Conservation (phyloP, 2,888 invertebrate species). For the Barypeithes pellucidus region DNA sequence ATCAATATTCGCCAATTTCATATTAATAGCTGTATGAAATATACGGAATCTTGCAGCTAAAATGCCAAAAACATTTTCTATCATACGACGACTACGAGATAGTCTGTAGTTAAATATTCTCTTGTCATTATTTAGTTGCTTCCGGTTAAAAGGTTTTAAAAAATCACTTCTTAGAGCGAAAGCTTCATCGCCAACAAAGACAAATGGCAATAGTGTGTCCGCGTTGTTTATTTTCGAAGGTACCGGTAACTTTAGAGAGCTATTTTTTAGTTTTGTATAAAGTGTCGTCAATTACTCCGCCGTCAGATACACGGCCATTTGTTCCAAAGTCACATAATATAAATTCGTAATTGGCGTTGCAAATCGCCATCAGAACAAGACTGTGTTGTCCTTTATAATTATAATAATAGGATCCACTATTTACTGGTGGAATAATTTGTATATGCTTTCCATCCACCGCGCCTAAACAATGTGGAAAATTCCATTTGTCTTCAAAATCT, state of each 20-base stretch:
- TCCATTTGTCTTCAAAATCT: conserved; percentile 31
- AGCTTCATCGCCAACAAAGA: conserved; percentile 49
- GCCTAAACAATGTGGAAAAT: conserved; percentile 36
- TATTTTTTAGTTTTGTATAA: conserved; percentile 26
- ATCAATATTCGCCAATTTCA: conserved; percentile 19
- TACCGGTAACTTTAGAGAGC: conserved; percentile 32
- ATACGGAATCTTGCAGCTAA: too few relatives aligned
- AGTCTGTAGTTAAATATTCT: conserved; percentile 31
- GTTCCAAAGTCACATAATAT: conserved; percentile 25
- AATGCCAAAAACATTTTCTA: conserved; percentile 25
- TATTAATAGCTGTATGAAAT: conserved; percentile 22
- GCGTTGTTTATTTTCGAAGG: neutral
- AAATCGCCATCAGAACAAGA: conserved; percentile 39
- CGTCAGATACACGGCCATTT: conserved; percentile 30
- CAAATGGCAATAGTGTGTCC: conserved; percentile 29
- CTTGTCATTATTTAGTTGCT: conserved; percentile 17
- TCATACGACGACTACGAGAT: neutral
- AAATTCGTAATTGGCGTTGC: conserved; percentile 40
- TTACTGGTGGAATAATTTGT: conserved; percentile 21
- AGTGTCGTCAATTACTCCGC: conserved; percentile 27
- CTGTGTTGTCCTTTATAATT: conserved; percentile 33
- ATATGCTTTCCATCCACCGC: conserved; percentile 35
- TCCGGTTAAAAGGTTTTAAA: conserved; percentile 45
- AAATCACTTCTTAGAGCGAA: conserved; percentile 42
- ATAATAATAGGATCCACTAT: conserved; percentile 31